Evolutionary conservation across 2,888 invertebrate species (phyloP).

Genomic region (Papilio demoleus): DNA sequence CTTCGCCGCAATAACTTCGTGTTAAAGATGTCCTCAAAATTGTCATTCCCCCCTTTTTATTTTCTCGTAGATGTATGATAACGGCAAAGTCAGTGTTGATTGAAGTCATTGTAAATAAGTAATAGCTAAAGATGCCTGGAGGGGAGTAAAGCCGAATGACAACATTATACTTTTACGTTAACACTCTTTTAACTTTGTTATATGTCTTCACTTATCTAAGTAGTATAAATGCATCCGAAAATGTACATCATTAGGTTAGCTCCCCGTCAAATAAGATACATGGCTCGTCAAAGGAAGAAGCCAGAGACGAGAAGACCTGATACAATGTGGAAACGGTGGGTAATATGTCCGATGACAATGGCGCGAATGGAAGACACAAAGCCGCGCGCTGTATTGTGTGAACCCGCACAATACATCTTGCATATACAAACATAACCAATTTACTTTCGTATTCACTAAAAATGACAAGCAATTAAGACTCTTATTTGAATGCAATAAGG

Average conservation of each 20-base stretch:
- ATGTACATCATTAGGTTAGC: conserved; percentile 48
- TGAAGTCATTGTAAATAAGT: no score
- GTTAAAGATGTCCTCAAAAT: neutral
- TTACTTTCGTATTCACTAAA: conserved; percentile 57
- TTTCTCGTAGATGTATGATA: no score
- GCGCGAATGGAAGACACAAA: conserved; percentile 77
- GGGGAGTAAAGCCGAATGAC: no score
- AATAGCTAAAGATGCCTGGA: no score
- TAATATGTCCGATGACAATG: conserved; percentile 81
- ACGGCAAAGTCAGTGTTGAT: no score
- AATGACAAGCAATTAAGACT: conserved; percentile 59
- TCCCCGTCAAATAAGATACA: conserved; percentile 67
- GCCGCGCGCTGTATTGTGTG: conserved; percentile 77
- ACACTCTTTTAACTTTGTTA: neutral
- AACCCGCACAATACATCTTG: conserved; percentile 79
- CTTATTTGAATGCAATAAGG: conserved; percentile 52
- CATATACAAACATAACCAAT: conserved; percentile 68
- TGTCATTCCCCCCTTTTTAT: neutral
- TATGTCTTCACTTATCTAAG: neutral
- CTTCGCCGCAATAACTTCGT: neutral
- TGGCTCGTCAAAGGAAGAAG: conserved; percentile 76
- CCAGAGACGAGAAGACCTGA: conserved; percentile 69
- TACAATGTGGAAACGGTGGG: conserved; percentile 79
- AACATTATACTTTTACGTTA: neutral
- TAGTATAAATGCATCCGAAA: conserved; percentile 33